Base-by-base conservation (phyloP, 2,888 invertebrate genomes). In the Dasypogon diadema region DNA sequence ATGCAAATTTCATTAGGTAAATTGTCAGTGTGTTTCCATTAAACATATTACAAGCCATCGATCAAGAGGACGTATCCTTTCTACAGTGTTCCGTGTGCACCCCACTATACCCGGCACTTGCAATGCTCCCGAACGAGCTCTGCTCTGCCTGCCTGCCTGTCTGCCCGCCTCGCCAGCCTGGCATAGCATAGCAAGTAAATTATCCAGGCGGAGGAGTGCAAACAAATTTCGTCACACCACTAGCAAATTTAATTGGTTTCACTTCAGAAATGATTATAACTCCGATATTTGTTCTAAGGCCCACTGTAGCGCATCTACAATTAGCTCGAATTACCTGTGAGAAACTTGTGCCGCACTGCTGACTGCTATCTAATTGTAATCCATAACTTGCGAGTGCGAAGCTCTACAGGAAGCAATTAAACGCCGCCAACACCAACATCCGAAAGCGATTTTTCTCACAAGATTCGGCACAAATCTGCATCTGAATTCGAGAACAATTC, bases 1-100 rank as follows among this genome's bases (percentile, higher is more conserved):
- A 74, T 74, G 60, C 48, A 74, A 74, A 74, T 63, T 74, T 63
- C 74, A 74, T 74, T 74, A 74, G 16, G 30, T 46, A 60, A 51
- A 74, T 74, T 74, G 60, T 74, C 60, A 48, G 51, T 60, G 48
- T 12, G 63, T 60, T 48, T 74, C 51, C 60, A 74, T 74, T 60
- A 74, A 63, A 48, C 60, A 60, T 63, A 74, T 74, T 74, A 60
- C 48, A 74, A 30, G 26, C 74, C 16, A 74, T 74, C 74, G 48
- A 60, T 74, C 74, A 74, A 74, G 26, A 46, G 37, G 42, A 10
- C 48, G 42, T 42, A 21, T 22, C 46, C 46, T 24, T 68, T 68
- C 42, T 24, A 22, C 14, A 14, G 1, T 5, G 18, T 54, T 54
- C 42, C 5, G 18, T 54, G 21, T 18, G 5, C 18, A 4, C 54